A percentile compares a stretch with the other conserved stretches of the same genome.
These are phyloP conservation scores for Aurelia aurita DNA, from an alignment of 30 jellyfish, hydroid and myxozoan genomes.

Conservation along the genomic window DNA sequence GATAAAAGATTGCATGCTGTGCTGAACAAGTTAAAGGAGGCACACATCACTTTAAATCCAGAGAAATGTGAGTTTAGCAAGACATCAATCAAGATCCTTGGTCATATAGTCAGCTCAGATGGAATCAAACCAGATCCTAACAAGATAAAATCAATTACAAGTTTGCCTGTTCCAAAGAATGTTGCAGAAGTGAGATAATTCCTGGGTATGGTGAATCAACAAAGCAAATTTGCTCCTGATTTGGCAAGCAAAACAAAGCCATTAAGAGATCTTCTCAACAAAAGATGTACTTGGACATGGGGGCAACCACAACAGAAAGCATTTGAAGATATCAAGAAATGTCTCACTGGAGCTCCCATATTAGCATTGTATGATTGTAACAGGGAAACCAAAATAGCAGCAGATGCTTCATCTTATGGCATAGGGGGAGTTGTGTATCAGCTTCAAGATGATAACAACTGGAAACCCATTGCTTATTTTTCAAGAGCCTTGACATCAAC, in stretches of 20 bases:
- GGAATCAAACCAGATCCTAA: conserved; percentile 63
- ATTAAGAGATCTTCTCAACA: conserved; percentile 41
- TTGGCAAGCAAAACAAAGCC: conserved; percentile 55
- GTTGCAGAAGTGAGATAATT: conserved; percentile 43
- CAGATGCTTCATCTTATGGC: conserved; percentile 67
- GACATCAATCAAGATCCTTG: background rate
- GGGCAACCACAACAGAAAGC: conserved; percentile 59
- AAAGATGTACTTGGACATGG: conserved; percentile 32
- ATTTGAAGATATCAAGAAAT: conserved; percentile 31
- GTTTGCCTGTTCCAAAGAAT: conserved; percentile 51
- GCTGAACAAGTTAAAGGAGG: conserved; percentile 38
- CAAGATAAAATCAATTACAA: conserved; percentile 28
- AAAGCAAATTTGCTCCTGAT: conserved; percentile 48
- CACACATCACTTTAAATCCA: conserved; percentile 59
- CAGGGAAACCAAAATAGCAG: conserved; percentile 28
- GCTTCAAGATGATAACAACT: conserved; percentile 28
- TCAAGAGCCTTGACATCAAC: conserved; percentile 52
- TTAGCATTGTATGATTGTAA: conserved; percentile 16
- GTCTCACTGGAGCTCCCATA: conserved; percentile 17
- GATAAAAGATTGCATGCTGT: conserved; percentile 41
- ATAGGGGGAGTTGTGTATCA: conserved; percentile 60
- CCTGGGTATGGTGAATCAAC: conserved; percentile 59
- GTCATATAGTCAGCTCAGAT: conserved; percentile 55
- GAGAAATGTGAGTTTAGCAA: conserved; percentile 52
- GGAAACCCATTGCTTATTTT: conserved; percentile 60